Conservation (phyloP, 2,113 vertebrate species). For the Bufo gargarizans region DNA sequence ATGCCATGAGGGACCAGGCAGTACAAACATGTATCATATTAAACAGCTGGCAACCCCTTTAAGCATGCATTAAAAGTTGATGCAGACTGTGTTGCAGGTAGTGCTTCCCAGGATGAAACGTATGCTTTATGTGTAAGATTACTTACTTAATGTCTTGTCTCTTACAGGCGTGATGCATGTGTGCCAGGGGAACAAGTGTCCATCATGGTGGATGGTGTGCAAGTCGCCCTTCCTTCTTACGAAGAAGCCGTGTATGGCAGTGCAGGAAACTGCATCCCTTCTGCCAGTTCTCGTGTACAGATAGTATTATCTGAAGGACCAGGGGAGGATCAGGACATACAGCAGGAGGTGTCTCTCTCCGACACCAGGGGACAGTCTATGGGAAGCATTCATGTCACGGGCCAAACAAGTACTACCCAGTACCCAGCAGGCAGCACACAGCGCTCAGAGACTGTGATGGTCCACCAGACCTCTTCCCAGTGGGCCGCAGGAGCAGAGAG, state of each 20-base stretch:
- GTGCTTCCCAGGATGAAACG: no score
- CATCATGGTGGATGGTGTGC: constrained; percentile 95
- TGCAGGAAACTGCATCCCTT: constrained; percentile 78
- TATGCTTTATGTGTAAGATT: no score
- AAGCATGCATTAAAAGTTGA: no score
- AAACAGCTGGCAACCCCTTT: no score
- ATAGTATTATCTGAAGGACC: constrained; percentile 91
- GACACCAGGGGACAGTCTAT: constrained; percentile 61
- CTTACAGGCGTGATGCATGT: constrained; percentile 88
- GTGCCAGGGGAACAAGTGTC: constrained; percentile 90
- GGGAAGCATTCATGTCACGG: constrained; percentile 67
- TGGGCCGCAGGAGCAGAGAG: constrained; percentile 84
- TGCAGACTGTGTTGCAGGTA: no score
- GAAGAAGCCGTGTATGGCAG: constrained; percentile 97
- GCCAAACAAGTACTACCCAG: constrained; percentile 73
- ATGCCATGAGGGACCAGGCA: no score
- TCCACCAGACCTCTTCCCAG: constrained; percentile 83
- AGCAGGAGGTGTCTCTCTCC: constrained; percentile 61
- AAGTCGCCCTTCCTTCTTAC: constrained; percentile 93
- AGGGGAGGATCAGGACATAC: constrained; percentile 65
- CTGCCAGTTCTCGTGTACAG: constrained; percentile 85
- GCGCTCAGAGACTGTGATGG: constrained; percentile 88
- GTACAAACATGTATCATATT: no score
- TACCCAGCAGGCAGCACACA: constrained; percentile 83
- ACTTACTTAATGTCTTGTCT: neutral